phyloP scores from a whole-genome alignment of 2,888 invertebrate species.

The Cartodere bifasciata region DNA sequence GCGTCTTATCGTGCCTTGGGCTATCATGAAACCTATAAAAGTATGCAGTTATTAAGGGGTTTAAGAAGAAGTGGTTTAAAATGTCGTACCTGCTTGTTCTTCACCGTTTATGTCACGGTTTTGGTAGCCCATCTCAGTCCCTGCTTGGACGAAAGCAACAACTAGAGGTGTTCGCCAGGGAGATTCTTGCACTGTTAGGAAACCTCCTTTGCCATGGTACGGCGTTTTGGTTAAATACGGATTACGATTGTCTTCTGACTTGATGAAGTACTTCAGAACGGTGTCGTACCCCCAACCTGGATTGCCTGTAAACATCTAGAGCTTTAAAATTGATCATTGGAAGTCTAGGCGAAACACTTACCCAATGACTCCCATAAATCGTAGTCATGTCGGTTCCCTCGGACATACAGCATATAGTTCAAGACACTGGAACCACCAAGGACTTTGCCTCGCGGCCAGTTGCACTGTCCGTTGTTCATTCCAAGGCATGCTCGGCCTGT shows the following conservation, averaged over 20 bases:
- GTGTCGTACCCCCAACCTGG: conserved; percentile 79
- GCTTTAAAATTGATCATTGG: no score
- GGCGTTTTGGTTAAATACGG: conserved; percentile 60
- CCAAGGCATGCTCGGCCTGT: conserved; percentile 69
- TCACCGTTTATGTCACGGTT: conserved; percentile 74
- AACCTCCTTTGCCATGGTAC: conserved; percentile 63
- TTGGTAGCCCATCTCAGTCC: conserved; percentile 70
- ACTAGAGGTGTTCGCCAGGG: conserved; percentile 75
- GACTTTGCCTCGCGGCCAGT: conserved; percentile 83
- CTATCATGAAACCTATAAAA: conserved; percentile 60
- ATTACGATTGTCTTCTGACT: conserved; percentile 79
- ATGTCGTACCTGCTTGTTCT: conserved; percentile 43
- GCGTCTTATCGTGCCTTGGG: conserved; percentile 72
- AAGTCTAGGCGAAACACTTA: conserved; percentile 15
- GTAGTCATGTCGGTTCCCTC: conserved; percentile 72
- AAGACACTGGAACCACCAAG: conserved; percentile 78
- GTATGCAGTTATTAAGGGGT: neutral
- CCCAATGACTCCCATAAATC: conserved; percentile 71
- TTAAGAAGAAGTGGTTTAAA: neutral
- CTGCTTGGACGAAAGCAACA: conserved; percentile 71
- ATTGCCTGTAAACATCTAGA: conserved; percentile 45
- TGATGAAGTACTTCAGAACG: conserved; percentile 77
- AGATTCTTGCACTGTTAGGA: conserved; percentile 63
- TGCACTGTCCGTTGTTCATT: conserved; percentile 70
- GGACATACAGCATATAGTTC: conserved; percentile 83